Percentiles rank a stretch among this genome's conserved stretches.
phyloP scores from a whole-genome alignment of 2,797 vertebrate genomes.

The Catharus ustulatus region DNA sequence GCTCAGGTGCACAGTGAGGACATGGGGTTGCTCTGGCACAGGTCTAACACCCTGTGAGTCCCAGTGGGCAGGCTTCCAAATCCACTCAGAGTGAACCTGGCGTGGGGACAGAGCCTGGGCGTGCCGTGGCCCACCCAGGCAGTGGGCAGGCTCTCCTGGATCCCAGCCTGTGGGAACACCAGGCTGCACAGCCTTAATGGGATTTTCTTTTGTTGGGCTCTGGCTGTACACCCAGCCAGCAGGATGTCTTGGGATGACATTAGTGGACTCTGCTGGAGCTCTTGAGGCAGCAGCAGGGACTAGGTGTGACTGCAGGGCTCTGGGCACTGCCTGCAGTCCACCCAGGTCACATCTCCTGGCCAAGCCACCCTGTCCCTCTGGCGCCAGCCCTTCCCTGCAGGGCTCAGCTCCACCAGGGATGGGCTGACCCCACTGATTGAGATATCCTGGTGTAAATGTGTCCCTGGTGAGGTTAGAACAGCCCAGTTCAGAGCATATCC shows the following conservation, averaged over 20 bases:
- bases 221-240: background rate
- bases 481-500: background rate
- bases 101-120: background rate
- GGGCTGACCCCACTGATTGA: slow-evolving; percentile 2
- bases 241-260: slow-evolving; percentile 58
- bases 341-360: background rate
- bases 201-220: slow-evolving; percentile 30
- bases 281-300: background rate
- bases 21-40: accelerated
- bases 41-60: background rate
- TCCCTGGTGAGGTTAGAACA: background rate
- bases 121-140: slow-evolving; percentile 18
- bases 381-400: background rate
- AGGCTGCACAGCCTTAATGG: background rate
- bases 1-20: accelerated
- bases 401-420: background rate
- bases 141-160: slow-evolving; percentile 7
- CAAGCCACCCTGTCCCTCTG: background rate
- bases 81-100: background rate
- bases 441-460: slow-evolving; percentile 13
- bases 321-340: background rate
- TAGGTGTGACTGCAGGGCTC: background rate
- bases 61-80: background rate
- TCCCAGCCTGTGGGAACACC: background rate
- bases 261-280: background rate